Evolutionary conservation across 2,113 vertebrate genomes (phyloP), one percentile per base, ranked within the genome.

Genomic region (Vicugna pacos): DNA sequence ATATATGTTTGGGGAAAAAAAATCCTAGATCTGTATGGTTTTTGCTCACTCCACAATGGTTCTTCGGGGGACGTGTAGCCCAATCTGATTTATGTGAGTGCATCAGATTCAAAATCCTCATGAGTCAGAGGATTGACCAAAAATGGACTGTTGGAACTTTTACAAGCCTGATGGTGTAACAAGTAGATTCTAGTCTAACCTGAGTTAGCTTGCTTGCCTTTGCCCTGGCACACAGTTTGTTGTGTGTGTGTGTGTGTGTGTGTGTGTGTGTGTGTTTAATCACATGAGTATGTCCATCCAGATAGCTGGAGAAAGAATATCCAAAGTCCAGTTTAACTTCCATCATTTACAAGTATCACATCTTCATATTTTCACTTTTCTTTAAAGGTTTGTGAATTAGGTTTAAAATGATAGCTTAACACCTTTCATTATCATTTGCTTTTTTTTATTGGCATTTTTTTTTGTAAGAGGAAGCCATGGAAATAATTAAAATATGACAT

Each of bases 351-450:
- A 69, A 77, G 17, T 16, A 48, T n/a, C 58, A 16, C 2, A 46
- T 75, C n/a, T 77, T 87, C 15, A 5, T 64, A 48, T 92, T 93
- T 86, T 67, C 9, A 35, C 89, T 96, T 95, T 73, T 64, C 42
- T 77, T 32, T 75, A 46, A 65, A 96, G 12, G 4, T 26, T 35
- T 38, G 48, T 58, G 35, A 92, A 67, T 94, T 75, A 77, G 62
- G 11, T 70, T 95, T 73, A 89, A 72, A 62, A 46, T 83, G 9
- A 38, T 4, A 60, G 16, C 15, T 60, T 46, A 58, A 38, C 2
- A 30, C 22, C 91, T 86, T 79, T 56, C 5, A 16, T 88, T 64
- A 38, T 75, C 20, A 73, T 67, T 93, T 91, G 4, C 10, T 72
- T 24, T 84, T 89, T 89, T 52, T 79, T 42, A 42, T 42, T 42